phyloP scores from a whole-genome alignment of 2,888 invertebrate genomes.

The Drosophila robusta region DNA sequence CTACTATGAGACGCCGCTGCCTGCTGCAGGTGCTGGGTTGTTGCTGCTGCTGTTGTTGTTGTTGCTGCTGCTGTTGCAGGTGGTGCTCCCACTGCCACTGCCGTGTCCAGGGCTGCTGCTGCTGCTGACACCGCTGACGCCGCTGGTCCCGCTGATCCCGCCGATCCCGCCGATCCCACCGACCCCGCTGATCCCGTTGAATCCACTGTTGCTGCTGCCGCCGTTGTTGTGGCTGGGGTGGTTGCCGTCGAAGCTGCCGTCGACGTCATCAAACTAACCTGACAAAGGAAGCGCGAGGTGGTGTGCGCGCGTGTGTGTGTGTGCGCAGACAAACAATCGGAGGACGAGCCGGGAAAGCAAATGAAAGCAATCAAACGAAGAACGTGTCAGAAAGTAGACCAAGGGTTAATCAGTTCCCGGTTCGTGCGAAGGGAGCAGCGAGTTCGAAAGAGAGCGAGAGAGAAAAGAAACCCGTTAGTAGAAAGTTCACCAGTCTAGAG shows the following conservation, averaged over 20 bases:
- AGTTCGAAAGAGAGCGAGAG: not conserved
- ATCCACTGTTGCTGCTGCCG: conserved; percentile 43
- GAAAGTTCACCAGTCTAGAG: conserved; percentile 4
- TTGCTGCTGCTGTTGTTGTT: conserved; percentile 8
- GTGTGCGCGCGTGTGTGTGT: conserved; percentile 32
- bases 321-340: conserved; percentile 46
- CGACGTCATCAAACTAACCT: conserved; percentile 85
- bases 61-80: conserved; percentile 17
- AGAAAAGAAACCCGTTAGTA: conserved; percentile 55
- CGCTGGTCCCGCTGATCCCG: conserved; percentile 1
- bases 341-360: conserved; percentile 61
- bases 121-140: no score
- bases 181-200: conserved; percentile 25
- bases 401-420: conserved; percentile 32
- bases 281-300: conserved; percentile 82
- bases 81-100: conserved; percentile 31
- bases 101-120: conserved; percentile 12
- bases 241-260: conserved; percentile 74
- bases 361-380: conserved; percentile 70
- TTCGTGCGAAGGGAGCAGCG: conserved; percentile 2
- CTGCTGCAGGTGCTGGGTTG: conserved; percentile 34
- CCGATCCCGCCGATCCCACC: not conserved
- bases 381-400: conserved; percentile 30
- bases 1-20: conserved; percentile 51
- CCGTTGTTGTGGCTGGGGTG: conserved; percentile 48